Evolutionary conservation across 1,140 invertebrate genomes (phyloP).

Genomic region (Augochlora pura): DNA sequence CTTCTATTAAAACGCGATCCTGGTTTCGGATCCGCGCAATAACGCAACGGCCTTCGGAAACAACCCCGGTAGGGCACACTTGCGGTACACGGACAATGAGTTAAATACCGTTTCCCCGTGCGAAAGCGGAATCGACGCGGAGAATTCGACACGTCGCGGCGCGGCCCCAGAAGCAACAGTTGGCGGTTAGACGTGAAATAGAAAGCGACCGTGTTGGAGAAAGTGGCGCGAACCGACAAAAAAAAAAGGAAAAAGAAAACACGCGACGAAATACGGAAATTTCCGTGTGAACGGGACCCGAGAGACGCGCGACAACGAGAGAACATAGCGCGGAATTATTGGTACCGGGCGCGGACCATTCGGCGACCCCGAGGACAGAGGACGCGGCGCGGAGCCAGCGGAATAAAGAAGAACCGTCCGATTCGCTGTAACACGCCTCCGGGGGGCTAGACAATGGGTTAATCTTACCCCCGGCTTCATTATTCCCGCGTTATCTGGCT

Average conservation of each 20-base stretch:
- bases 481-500: constrained; percentile 55
- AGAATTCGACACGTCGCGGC: neutral
- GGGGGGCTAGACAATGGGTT: constrained; percentile 43
- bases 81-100: too few relatives aligned
- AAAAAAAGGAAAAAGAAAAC: neutral
- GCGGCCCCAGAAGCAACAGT: constrained; percentile 7
- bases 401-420: constrained; percentile 45
- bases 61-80: too few relatives aligned
- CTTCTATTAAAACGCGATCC: too few relatives aligned
- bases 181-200: neutral
- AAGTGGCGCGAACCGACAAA: neutral
- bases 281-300: constrained; percentile 21
- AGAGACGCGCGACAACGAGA: neutral
- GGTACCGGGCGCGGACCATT: neutral
- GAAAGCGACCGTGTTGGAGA: neutral
- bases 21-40: too few relatives aligned
- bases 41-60: too few relatives aligned
- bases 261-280: constrained; percentile 4
- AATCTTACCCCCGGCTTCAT: constrained; percentile 57
- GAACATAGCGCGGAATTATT: constrained; percentile 10
- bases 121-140: too few relatives aligned
- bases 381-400: neutral
- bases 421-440: constrained; percentile 38
- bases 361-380: constrained; percentile 9
- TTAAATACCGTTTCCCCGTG: too few relatives aligned